Evolutionary conservation across 2,888 invertebrate genomes (phyloP), one percentile per base, ranked within the genome.

Genomic region (Colletes collaris): DNA sequence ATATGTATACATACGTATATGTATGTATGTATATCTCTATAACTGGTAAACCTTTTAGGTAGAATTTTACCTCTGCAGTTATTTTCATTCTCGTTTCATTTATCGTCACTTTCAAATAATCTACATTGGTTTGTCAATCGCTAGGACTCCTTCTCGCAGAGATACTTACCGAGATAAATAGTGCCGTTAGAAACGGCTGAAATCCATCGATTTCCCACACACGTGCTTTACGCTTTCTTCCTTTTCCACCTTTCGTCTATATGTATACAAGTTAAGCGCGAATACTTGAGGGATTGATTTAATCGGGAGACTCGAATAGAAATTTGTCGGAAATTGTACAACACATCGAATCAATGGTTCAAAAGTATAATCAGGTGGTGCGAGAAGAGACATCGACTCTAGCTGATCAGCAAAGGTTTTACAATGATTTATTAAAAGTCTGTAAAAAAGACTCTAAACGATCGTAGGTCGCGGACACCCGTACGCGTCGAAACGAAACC

Each of bases 391-490:
- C 40, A 71, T 44, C 19, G 62, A n/a, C 37, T 11, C 64, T 19
- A 68, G 73, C 37, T 53, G 70, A 53, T 40, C 40, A 62, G 75
- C 62, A 70, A 11, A 71, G 59, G 67, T 85, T 79, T 66, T 73
- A 52, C 67, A 72, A 76, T 62, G 83, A 81, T 69, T 76, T 64
- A 56, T 68, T 74, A 66, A 67, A 87, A 86, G 86, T 83, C 83
- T 79, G 60, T 78, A 74, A 64, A 77, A 85, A 80, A 85, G 87
- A 89, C 88, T 89, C 87, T 89, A 87, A 89, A 89, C 86, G 76
- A 81, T 78, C 72, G 56, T 65, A 46, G 56, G 58, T 55, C 65
- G 65, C 62, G 27, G 82, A 76, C 77, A 72, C 82, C 76, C 27
- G 27, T 27, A 80, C 80, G 75, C 83, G 82, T 76, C 72, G 52